phyloP scores from a whole-genome alignment of 2,888 invertebrate genomes.

The Trissolcus brochymenae region DNA sequence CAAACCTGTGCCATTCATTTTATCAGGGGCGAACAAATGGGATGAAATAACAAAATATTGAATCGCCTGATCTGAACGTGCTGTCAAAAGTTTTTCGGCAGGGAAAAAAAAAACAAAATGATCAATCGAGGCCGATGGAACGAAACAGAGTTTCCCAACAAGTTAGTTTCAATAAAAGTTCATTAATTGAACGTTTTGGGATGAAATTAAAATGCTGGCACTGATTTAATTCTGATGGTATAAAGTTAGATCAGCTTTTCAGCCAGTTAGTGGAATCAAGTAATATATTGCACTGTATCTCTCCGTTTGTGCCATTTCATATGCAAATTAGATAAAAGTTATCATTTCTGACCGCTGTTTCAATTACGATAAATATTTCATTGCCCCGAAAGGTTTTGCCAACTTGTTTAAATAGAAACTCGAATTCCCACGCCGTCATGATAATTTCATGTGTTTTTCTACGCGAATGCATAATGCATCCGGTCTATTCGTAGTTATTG shows the following conservation, averaged over 20 bases:
- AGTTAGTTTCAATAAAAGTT: too few relatives aligned
- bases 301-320: conserved; percentile 20
- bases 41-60: too few relatives aligned
- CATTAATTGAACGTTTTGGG: too few relatives aligned
- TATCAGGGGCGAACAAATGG: too few relatives aligned
- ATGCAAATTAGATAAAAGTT: conserved; percentile 30
- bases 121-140: too few relatives aligned
- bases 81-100: too few relatives aligned
- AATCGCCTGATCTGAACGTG: too few relatives aligned
- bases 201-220: neutral
- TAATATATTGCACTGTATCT: conserved; percentile 6
- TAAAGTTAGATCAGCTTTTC: conserved; percentile 15
- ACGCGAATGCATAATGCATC: conserved; percentile 30
- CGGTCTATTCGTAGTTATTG: conserved; percentile 16
- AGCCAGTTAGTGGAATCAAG: conserved; percentile 7
- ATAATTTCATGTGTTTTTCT: conserved; percentile 30
- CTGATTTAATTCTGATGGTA: conserved; percentile 6
- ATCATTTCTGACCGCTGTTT: conserved; percentile 14
- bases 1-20: too few relatives aligned
- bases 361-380: conserved; percentile 35
- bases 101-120: too few relatives aligned
- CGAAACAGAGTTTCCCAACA: too few relatives aligned
- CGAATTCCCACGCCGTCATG: conserved; percentile 17
- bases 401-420: conserved; percentile 20
- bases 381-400: conserved; percentile 14